These are phyloP conservation scores for Cyclina sinensis DNA, from an alignment of 1,140 invertebrate species.

Conservation along the genomic window DNA sequence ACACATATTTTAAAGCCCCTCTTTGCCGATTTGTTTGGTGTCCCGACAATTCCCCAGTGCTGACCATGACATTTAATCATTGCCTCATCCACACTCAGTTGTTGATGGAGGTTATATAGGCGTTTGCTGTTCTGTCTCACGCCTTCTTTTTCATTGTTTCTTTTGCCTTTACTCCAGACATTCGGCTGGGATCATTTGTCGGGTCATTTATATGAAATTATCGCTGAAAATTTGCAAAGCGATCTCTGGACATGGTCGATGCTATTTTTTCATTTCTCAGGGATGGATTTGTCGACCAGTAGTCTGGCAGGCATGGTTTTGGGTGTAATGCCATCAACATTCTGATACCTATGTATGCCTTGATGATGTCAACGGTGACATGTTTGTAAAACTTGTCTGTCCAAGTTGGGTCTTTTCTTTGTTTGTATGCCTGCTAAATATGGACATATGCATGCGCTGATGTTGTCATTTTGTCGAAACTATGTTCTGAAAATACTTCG, in stretches of 20 bases:
- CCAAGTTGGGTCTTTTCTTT: background rate
- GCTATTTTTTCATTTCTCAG: conserved; percentile 44
- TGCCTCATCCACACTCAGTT: conserved; percentile 32
- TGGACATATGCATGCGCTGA: conserved; percentile 23
- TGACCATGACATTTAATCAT: conserved; percentile 46
- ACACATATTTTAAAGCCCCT: conserved; percentile 49
- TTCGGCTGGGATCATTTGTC: conserved; percentile 1
- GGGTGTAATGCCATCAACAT: conserved; percentile 3
- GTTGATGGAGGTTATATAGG: conserved; percentile 37
- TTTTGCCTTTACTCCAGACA: background rate
- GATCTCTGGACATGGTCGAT: conserved; percentile 10
- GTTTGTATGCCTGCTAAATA: background rate
- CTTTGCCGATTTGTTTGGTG: conserved; percentile 44
- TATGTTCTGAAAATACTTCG: conserved; percentile 16
- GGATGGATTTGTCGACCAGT: conserved; percentile 28
- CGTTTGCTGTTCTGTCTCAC: conserved; percentile 12
- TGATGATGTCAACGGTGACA: background rate
- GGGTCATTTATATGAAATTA: conserved; percentile 39
- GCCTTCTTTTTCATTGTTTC: conserved; percentile 6
- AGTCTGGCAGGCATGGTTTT: background rate
- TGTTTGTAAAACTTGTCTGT: conserved; percentile 1
- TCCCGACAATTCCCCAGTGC: conserved; percentile 33
- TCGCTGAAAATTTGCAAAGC: background rate
- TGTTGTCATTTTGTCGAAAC: conserved; percentile 15
- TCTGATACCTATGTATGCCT: conserved; percentile 25